Conservation (phyloP, 2,113 vertebrate genomes). For the Gymnobelideus leadbeateri region DNA sequence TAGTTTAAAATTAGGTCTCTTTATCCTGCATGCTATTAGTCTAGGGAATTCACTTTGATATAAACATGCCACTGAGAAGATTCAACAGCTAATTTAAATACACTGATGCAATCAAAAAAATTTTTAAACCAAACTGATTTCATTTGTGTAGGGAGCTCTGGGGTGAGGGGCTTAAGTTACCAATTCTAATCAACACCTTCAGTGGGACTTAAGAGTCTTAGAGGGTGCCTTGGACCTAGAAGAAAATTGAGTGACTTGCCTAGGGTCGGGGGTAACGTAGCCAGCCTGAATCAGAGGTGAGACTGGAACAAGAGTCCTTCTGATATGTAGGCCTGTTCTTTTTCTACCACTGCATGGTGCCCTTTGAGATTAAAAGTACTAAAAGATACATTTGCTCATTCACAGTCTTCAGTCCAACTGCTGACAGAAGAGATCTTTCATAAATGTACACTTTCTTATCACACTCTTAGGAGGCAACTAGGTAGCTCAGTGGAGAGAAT, state of each 20-base stretch:
- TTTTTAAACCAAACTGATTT: background rate
- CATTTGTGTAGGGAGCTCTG: background rate
- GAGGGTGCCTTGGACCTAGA: background rate
- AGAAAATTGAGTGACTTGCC: background rate
- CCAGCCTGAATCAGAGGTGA: background rate
- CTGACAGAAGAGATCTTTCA: background rate
- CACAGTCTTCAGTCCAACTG: background rate
- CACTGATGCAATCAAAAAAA: background rate
- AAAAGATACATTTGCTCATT: background rate
- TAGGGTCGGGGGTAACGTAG: background rate
- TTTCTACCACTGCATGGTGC: background rate
- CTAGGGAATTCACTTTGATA: conserved; percentile 1
- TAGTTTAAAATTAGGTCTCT: conserved; percentile 2
- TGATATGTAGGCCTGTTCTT: background rate
- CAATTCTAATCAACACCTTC: background rate
- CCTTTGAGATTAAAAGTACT: background rate
- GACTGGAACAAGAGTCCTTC: background rate
- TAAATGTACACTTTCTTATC: background rate
- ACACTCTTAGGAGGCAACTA: background rate
- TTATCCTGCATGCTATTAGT: background rate
- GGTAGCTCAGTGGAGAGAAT: background rate
- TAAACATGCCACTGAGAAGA: conserved; percentile 30
- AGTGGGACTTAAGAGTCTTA: background rate
- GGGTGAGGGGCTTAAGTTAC: background rate
- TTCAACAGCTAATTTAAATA: conserved; percentile 18